These are phyloP conservation scores for Tachystola acroxantha DNA, from an alignment of 2,888 invertebrate species.

Conservation along the genomic window DNA sequence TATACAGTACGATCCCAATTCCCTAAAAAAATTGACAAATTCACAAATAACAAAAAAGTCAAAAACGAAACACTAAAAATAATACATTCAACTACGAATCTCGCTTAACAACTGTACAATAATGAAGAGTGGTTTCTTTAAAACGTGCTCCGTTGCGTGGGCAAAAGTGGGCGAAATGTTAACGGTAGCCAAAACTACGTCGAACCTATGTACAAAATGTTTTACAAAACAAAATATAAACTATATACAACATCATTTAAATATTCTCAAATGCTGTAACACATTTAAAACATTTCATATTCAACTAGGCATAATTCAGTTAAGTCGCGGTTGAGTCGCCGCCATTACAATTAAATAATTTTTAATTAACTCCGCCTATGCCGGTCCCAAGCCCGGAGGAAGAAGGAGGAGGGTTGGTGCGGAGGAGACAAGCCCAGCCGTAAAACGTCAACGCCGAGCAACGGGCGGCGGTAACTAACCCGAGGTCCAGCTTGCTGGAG, in stretches of 20 bases:
- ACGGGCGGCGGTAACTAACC: too few species aligned
- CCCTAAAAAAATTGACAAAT: conserved; percentile 85
- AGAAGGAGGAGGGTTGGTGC: too few species aligned
- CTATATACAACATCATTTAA: conserved; percentile 78
- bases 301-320: conserved; percentile 72
- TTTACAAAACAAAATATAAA: conserved; percentile 78
- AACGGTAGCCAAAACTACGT: conserved; percentile 47
- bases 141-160: conserved; percentile 44
- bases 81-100: conserved; percentile 72
- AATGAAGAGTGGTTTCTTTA: conserved; percentile 75
- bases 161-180: conserved; percentile 55
- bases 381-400: too few species aligned
- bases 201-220: conserved; percentile 67
- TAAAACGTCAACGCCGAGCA: too few species aligned
- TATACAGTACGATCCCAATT: conserved; percentile 84
- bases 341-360: conserved; percentile 49
- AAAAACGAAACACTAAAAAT: conserved; percentile 67
- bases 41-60: conserved; percentile 79
- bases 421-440: too few species aligned
- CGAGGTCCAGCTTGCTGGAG: too few species aligned
- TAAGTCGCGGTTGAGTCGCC: conserved; percentile 46
- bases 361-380: too few species aligned
- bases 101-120: conserved; percentile 74
- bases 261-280: conserved; percentile 78
- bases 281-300: conserved; percentile 77